Conservation (phyloP, 2,888 invertebrate species). For the Oscheius myriophilus region DNA sequence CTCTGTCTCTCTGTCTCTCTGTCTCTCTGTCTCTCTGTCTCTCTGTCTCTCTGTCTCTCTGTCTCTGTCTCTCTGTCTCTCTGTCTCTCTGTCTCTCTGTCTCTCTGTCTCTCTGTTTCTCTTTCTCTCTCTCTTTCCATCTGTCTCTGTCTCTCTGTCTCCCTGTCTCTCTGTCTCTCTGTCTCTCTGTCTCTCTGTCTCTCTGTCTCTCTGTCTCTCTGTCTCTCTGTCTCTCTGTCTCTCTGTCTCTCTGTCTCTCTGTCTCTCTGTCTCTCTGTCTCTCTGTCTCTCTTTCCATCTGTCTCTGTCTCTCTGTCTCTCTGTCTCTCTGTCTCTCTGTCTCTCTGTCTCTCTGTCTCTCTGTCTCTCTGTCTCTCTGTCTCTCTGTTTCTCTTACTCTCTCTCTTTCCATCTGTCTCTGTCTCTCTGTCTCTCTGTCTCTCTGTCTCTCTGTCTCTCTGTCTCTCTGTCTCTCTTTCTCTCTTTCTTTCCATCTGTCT, state of each 20-base stretch:
- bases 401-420: too few relatives aligned
- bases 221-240: background rate
- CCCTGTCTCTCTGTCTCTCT: background rate
- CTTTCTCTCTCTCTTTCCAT: background rate
- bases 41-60: slow-evolving; percentile 1
- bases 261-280: background rate
- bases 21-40: background rate
- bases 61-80: slow-evolving; percentile 8
- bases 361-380: background rate
- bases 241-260: background rate
- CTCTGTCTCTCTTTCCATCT: slow-evolving; percentile 1
- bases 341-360: background rate
- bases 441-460: background rate
- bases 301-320: slow-evolving; percentile 3
- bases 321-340: background rate
- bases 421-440: slow-evolving; percentile 2
- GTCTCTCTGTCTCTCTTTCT: background rate
- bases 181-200: too few relatives aligned
- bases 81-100: background rate
- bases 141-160: background rate
- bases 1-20: background rate
- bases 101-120: background rate
- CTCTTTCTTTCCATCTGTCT: background rate
- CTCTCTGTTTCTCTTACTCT: slow-evolving; percentile 1
- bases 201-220: background rate